These are phyloP conservation scores for Aquatica leii DNA, from an alignment of 2,888 invertebrate species.

Conservation along the genomic window DNA sequence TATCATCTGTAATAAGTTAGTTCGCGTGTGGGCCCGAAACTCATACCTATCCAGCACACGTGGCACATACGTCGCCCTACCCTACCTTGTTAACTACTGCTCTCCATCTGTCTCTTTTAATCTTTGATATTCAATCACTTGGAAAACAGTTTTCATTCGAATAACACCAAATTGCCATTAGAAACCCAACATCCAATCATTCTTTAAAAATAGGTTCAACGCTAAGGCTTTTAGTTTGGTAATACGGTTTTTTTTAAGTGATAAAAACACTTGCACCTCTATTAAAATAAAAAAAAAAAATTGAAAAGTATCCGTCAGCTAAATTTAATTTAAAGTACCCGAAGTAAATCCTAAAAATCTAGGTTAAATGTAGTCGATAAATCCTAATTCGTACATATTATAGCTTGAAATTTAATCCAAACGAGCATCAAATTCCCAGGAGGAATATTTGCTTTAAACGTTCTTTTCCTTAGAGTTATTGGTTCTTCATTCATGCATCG, in stretches of 20 bases:
- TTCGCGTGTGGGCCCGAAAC: conserved; percentile 43
- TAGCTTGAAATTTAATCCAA: conserved; percentile 32
- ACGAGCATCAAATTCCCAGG: conserved; percentile 23
- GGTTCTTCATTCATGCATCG: conserved; percentile 23
- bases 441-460: conserved; percentile 28
- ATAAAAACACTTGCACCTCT: not conserved
- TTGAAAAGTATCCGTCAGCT: too few species aligned
- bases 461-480: conserved; percentile 26
- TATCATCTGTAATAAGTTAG: conserved; percentile 33
- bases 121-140: conserved; percentile 52
- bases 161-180: conserved; percentile 53
- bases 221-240: conserved; percentile 1
- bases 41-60: conserved; percentile 42
- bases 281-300: too few species aligned
- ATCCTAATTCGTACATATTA: conserved; percentile 35
- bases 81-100: conserved; percentile 41
- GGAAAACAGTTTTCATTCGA: conserved; percentile 45
- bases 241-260: not conserved
- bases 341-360: conserved; percentile 16
- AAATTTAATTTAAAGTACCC: not conserved
- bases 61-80: conserved; percentile 42
- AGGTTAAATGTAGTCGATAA: conserved; percentile 23
- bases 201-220: too few species aligned
- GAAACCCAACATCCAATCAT: conserved; percentile 32
- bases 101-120: conserved; percentile 50